Base-by-base conservation (phyloP, 2,888 invertebrate species). In the Abrostola triplasia region DNA sequence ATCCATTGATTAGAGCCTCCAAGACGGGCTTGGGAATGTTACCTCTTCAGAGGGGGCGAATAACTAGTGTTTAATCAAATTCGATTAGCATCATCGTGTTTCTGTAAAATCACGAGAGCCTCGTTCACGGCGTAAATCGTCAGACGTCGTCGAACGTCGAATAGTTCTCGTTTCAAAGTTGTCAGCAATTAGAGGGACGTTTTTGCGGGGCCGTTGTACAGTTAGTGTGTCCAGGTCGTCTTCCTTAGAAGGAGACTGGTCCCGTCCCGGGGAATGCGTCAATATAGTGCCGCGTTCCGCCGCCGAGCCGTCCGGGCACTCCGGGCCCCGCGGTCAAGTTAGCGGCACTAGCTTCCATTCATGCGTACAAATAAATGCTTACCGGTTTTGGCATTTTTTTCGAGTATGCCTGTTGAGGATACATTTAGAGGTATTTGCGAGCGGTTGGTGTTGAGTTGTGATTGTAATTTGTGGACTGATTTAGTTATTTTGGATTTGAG, bases 181-280 rank as follows among this genome's bases (percentile, higher is more conserved):
- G 82, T 81, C 78, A 73, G 87, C 90, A 90, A 91, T 91, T 91
- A 91, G 88, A 88, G 83, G 82, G 67, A 67, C 76, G 79, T 89
- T 90, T 90, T 90, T 90, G 84, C 88, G 55, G 63, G 70, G 76
- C 83, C 76, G 76, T 80, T 83, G 80, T 90, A 91, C 92, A 88
- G 92, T 91, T 92, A 92, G 84, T 73, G 81, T 79, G 86, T 87
- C 87, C 90, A 88, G 89, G 88, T 84, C 84, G 79, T 79, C 79
- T 88, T 83, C 92, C 92, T 76, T 92, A 91, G 81, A 92, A 84
- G 92, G 92, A 87, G 85, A 90, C 84, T 83, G 69, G 89, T 85
- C 87, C 84, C 72, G 87, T 70, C 76, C 79, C 77, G 81, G 60
- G 89, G 92, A 90, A 92, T 91, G 92, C 87, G 82, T 87, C 91